Evolutionary conservation across 2,888 invertebrate species (phyloP).

Genomic region (Mechanitis messenoides): DNA sequence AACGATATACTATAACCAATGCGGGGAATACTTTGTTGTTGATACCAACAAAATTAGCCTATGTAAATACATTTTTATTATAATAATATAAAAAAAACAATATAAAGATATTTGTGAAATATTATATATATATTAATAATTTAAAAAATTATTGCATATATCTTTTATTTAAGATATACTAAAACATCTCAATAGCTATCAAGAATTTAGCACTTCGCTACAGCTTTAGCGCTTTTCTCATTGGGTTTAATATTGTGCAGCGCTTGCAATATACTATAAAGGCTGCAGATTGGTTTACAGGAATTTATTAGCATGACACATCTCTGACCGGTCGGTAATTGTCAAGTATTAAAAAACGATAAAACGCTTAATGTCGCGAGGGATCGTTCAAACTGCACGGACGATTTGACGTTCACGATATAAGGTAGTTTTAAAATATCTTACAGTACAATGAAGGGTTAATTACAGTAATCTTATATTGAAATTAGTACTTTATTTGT

Average conservation of each 20-base stretch:
- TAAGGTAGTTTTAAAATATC: constrained; percentile 16
- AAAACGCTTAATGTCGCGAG: constrained; percentile 50
- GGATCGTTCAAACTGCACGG: constrained; percentile 50
- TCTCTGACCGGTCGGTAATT: constrained; percentile 43
- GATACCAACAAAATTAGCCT: neutral
- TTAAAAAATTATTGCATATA: no score
- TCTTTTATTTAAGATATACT: no score
- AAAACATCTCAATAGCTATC: no score
- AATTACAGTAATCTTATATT: constrained; percentile 3
- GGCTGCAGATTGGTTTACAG: constrained; percentile 13
- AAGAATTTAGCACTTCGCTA: no score
- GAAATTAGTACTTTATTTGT: neutral
- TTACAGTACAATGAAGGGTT: constrained; percentile 9
- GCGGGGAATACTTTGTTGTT: constrained; percentile 17
- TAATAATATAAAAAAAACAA: neutral
- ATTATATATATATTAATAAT: neutral
- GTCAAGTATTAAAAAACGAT: constrained; percentile 52
- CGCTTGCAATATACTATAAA: no score
- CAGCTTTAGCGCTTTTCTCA: no score
- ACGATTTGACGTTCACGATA: constrained; percentile 41
- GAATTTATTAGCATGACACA: constrained; percentile 25
- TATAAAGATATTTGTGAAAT: neutral
- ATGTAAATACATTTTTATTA: neutral
- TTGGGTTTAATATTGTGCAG: no score
- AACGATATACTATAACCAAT: constrained; percentile 14